Percentiles rank a stretch among this genome's conserved stretches.
phyloP scores from a whole-genome alignment of 2,888 invertebrate species.

The Phyllotreta cruciferae region DNA sequence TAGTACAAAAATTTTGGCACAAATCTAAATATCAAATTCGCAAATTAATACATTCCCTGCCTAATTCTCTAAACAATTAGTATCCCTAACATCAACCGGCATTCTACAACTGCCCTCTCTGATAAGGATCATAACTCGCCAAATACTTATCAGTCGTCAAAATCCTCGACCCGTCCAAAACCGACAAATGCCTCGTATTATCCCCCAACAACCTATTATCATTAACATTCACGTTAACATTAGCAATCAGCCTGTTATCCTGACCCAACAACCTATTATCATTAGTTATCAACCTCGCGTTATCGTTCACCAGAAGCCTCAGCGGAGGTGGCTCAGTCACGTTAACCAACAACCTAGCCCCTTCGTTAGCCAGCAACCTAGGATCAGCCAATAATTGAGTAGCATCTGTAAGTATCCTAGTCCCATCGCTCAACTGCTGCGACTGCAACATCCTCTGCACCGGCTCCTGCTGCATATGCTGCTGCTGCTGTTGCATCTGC shows the following conservation, averaged over 20 bases:
- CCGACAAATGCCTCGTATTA: constrained; percentile 54
- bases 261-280: constrained; percentile 53
- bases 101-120: constrained; percentile 56
- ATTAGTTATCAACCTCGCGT: constrained; percentile 51
- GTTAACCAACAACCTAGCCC: constrained; percentile 54
- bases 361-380: constrained; percentile 46
- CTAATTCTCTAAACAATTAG: not conserved
- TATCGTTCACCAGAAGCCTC: constrained; percentile 55
- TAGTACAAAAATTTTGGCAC: no score
- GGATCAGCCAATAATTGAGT: constrained; percentile 51
- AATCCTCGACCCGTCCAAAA: constrained; percentile 55
- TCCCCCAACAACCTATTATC: constrained; percentile 49
- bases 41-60: no score
- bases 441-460: constrained; percentile 51
- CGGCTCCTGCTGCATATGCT: constrained; percentile 53
- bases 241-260: constrained; percentile 53
- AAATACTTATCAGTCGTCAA: constrained; percentile 59
- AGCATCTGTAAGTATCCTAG: constrained; percentile 47
- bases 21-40: no score
- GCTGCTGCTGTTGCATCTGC: constrained; percentile 51
- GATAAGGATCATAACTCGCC: constrained; percentile 59
- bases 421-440: constrained; percentile 47
- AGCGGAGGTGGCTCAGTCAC: constrained; percentile 52
- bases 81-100: not conserved
- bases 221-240: constrained; percentile 47